Conservation (phyloP, 2,797 vertebrate genomes). For the Mormyrus proboscirostris region DNA sequence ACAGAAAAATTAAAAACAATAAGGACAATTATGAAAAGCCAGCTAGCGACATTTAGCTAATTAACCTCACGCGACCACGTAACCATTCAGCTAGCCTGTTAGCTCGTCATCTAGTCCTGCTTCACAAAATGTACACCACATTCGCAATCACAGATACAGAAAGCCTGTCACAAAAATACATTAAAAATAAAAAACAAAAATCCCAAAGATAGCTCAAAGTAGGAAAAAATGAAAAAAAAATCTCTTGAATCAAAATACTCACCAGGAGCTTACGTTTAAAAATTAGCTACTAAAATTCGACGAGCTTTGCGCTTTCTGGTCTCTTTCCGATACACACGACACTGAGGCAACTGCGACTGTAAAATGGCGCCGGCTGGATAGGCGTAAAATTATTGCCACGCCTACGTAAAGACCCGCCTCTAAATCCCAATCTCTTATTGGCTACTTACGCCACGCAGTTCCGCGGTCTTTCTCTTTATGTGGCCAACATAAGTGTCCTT, state of each 20-base stretch:
- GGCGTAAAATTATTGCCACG: background rate
- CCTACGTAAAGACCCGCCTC: background rate
- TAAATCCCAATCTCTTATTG: background rate
- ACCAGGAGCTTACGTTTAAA: constrained; percentile 67
- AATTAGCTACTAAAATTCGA: constrained; percentile 38
- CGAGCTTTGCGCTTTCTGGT: background rate
- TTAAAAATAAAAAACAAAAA: constrained; percentile 37
- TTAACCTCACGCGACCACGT: background rate
- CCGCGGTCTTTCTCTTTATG: background rate
- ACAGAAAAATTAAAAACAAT: constrained; percentile 20
- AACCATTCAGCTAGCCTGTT: constrained; percentile 16
- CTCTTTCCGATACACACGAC: background rate
- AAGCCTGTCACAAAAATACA: constrained; percentile 30
- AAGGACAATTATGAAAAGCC: background rate
- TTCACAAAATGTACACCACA: constrained; percentile 26
- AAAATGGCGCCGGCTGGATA: constrained; percentile 15
- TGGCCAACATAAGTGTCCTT: constrained; percentile 1
- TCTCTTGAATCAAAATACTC: constrained; percentile 66
- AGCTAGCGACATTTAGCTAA: background rate
- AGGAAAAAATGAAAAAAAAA: constrained; percentile 39
- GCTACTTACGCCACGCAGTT: background rate
- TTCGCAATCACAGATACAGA: constrained; percentile 18
- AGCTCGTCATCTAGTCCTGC: constrained; percentile 19
- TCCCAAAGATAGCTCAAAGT: constrained; percentile 57
- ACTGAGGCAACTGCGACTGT: background rate